phyloP scores from a whole-genome alignment of 2,797 vertebrate genomes.

The Tolypeutes matacus region DNA sequence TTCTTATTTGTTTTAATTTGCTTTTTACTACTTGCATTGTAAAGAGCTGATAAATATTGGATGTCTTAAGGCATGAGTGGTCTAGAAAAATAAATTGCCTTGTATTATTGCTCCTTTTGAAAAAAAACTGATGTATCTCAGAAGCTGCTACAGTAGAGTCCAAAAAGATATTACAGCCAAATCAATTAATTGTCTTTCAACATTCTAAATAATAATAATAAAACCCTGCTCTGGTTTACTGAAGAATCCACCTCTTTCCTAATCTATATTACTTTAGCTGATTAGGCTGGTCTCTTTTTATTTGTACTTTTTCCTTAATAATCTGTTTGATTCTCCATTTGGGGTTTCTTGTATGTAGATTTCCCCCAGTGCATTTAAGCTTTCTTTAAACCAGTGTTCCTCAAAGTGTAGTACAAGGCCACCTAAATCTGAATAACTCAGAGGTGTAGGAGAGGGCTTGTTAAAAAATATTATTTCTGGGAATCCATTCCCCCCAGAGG shows the following conservation, averaged over 20 bases:
- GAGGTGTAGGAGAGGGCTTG: not conserved
- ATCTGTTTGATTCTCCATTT: not conserved
- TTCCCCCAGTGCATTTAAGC: not conserved
- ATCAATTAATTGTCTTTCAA: constrained; percentile 59
- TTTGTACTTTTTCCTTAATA: constrained; percentile 61
- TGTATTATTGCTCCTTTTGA: constrained; percentile 65
- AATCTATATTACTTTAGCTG: constrained; percentile 32
- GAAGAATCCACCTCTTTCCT: constrained; percentile 35
- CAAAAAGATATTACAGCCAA: constrained; percentile 55
- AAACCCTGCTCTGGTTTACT: constrained; percentile 18
- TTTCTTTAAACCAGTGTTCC: constrained; percentile 51
- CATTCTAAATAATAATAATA: constrained; percentile 63
- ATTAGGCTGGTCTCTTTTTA: not conserved
- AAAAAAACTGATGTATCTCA: constrained; percentile 68
- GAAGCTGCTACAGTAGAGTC: constrained; percentile 32
- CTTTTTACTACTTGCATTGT: constrained; percentile 71
- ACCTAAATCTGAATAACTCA: not conserved
- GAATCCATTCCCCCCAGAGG: not conserved
- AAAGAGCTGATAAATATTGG: constrained; percentile 67
- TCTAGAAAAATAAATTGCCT: constrained; percentile 69
- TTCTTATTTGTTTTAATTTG: constrained; percentile 81
- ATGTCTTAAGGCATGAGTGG: constrained; percentile 52
- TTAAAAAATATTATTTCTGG: not conserved
- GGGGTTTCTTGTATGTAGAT: not conserved
- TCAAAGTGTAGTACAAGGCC: not conserved